phyloP scores from a whole-genome alignment of 2,888 invertebrate genomes.

The Diachrysia chrysitis region DNA sequence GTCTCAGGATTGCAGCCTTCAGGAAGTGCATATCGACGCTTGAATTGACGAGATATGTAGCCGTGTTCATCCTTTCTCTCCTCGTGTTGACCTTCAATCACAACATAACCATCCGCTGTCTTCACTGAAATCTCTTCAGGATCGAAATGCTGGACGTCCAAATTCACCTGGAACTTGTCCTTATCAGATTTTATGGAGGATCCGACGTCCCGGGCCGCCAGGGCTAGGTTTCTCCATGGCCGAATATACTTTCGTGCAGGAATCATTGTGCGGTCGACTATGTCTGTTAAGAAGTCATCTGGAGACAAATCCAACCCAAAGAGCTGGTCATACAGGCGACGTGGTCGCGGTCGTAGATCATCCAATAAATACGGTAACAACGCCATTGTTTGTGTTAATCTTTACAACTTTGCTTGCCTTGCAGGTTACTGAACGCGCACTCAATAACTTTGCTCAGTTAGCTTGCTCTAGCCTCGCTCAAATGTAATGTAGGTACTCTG shows the following conservation, averaged over 20 bases:
- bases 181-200: slow-evolving; percentile 88
- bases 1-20: slow-evolving; percentile 92
- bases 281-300: slow-evolving; percentile 78
- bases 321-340: slow-evolving; percentile 77
- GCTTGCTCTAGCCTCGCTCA: slow-evolving; percentile 17
- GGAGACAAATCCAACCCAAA: slow-evolving; percentile 79
- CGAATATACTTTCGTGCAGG: slow-evolving; percentile 74
- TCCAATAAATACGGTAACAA: slow-evolving; percentile 78
- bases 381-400: slow-evolving; percentile 68
- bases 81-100: slow-evolving; percentile 94
- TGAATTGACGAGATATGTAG: slow-evolving; percentile 92
- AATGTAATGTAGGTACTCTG: no score
- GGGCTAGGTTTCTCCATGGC: slow-evolving; percentile 81
- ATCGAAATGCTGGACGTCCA: slow-evolving; percentile 94
- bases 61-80: slow-evolving; percentile 94
- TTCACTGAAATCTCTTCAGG: slow-evolving; percentile 94
- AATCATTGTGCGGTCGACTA: slow-evolving; percentile 74
- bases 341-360: slow-evolving; percentile 76
- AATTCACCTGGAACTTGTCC: slow-evolving; percentile 91
- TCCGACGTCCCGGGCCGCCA: slow-evolving; percentile 83
- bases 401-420: background rate
- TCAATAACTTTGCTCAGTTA: background rate
- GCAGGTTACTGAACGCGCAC: background rate
- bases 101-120: slow-evolving; percentile 91
- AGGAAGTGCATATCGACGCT: slow-evolving; percentile 93